Evolutionary conservation across 2,113 vertebrate species (phyloP), one percentile per base, ranked within the genome.

Genomic region (Syngnathus floridae): DNA sequence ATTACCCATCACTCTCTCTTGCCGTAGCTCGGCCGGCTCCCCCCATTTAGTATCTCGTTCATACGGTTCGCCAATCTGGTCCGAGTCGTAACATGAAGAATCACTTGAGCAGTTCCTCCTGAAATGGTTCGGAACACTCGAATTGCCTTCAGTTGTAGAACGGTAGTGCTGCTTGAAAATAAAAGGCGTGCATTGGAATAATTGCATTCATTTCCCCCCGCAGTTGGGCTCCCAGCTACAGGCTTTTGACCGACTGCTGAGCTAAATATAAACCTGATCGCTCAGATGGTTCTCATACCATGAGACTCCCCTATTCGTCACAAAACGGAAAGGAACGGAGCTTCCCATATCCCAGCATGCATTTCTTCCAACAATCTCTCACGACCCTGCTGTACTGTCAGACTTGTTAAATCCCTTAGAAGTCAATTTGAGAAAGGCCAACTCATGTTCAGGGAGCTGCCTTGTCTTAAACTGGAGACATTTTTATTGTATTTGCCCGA

Each of bases 231-330:
- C 77, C 58, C 62, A 67, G 62, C 68, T 52, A 57, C 64, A 71
- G 62, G 66, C 66, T 60, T 3, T 16, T 55, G 64, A 69, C 56
- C 54, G 64, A 1, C 11, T n/a, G 3, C 16, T 19, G 41, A 57
- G 69, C 74, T 80, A 80, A 77, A 82, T 77, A 79, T 83, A 79
- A 79, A 80, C 72, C 10, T 43, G 58, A 70, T 71, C 58, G 69
- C 48, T 63, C 5, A 37, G 69, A 74, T 86, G 55, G 49, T 80
- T 87, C 61, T 85, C 80, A 79, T 77, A 62, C 66, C 57, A 1
- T 4, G 36, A 60, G 62, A 48, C 17, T 40, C 37, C 41, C 59
- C 69, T 75, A 66, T 26, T 43, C n/a, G 1, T 22, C 8, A 21
- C n/a, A 8, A 43, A 45, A 71, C n/a, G 43, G 57, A 63, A 46